phyloP scores from a whole-genome alignment of 2,888 invertebrate genomes.

The Ennomos fuscantarius region DNA sequence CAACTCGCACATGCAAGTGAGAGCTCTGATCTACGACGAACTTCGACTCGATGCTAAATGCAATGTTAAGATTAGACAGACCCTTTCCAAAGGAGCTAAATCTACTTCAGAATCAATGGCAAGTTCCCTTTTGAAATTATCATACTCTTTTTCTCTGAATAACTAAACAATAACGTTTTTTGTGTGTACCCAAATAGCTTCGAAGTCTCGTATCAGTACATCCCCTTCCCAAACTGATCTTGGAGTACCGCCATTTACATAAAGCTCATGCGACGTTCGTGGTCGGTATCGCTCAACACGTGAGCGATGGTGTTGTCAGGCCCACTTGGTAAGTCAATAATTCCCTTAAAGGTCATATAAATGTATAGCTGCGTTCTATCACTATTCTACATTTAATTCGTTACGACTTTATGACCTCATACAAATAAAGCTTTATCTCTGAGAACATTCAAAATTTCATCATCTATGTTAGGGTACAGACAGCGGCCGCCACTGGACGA shows the following conservation, averaged over 20 bases:
- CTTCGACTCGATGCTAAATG: conserved; percentile 67
- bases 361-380: too few relatives aligned
- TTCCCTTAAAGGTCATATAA: too few relatives aligned
- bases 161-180: too few relatives aligned
- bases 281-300: conserved; percentile 69
- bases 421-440: too few relatives aligned
- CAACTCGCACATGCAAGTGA: conserved; percentile 71
- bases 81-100: conserved; percentile 64
- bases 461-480: conserved; percentile 76
- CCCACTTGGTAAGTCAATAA: conserved; percentile 68
- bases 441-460: too few relatives aligned
- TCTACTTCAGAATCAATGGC: conserved; percentile 80
- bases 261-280: conserved; percentile 79
- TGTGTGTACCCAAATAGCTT: conserved; percentile 52
- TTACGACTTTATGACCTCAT: too few relatives aligned
- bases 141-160: too few relatives aligned
- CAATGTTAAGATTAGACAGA: conserved; percentile 67
- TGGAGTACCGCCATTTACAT: conserved; percentile 76
- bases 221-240: conserved; percentile 70
- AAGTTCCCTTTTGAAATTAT: not conserved
- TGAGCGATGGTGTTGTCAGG: conserved; percentile 60
- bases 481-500: conserved; percentile 77
- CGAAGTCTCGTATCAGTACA: conserved; percentile 66
- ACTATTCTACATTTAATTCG: too few relatives aligned
- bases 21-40: conserved; percentile 74